Conservation (phyloP, 2,797 vertebrate genomes). For the Enteromius trimaculatus region DNA sequence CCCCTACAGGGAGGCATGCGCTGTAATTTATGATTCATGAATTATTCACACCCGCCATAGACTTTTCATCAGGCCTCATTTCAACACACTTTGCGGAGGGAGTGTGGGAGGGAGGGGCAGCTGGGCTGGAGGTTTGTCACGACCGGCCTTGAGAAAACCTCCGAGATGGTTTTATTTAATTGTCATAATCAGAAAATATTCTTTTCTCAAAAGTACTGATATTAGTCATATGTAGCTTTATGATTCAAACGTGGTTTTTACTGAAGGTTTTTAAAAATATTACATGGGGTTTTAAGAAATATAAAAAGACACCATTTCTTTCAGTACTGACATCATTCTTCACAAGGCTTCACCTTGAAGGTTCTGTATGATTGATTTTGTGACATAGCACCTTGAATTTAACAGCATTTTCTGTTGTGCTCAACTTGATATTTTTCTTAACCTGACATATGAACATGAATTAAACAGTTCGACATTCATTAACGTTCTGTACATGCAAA, state of each 20-base stretch:
- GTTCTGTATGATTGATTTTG: slow-evolving; percentile 24
- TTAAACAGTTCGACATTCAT: slow-evolving; percentile 22
- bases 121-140: slow-evolving; percentile 48
- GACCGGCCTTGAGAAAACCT: slow-evolving; percentile 40
- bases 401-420: slow-evolving; percentile 13
- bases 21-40: slow-evolving; percentile 58
- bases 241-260: neutral
- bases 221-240: neutral
- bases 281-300: neutral
- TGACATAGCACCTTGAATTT: slow-evolving; percentile 8
- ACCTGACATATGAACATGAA: slow-evolving; percentile 33
- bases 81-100: slow-evolving; percentile 46
- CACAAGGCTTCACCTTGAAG: slow-evolving; percentile 36
- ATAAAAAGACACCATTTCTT: slow-evolving; percentile 17
- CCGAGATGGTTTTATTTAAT: slow-evolving; percentile 13
- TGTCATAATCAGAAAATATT: slow-evolving; percentile 14
- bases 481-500: slow-evolving; percentile 21
- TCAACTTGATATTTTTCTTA: slow-evolving; percentile 13
- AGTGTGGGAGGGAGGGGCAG: slow-evolving; percentile 42
- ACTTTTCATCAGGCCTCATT: slow-evolving; percentile 59
- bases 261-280: neutral
- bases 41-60: slow-evolving; percentile 60
- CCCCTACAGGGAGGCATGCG: slow-evolving; percentile 56
- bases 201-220: neutral
- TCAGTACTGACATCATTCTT: slow-evolving; percentile 29